Evolutionary conservation across 2,888 invertebrate genomes (phyloP).

Genomic region (Campaea margaritaria): DNA sequence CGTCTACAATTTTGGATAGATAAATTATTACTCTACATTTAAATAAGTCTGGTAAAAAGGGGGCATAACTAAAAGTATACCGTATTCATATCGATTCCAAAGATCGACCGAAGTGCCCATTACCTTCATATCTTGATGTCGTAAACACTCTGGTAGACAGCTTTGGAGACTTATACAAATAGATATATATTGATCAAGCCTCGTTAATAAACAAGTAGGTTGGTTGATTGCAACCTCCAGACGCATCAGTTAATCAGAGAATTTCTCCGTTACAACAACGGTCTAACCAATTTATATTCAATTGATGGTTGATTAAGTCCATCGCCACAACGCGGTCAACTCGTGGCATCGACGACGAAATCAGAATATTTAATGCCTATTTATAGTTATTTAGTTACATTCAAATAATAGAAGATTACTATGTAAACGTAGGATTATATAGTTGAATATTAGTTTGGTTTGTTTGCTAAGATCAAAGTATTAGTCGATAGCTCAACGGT

Average conservation of each 20-base stretch:
- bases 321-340: slow-evolving; percentile 44
- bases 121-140: too few species aligned
- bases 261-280: slow-evolving; percentile 49
- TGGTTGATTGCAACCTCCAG: slow-evolving; percentile 9
- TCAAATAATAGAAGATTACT: slow-evolving; percentile 38
- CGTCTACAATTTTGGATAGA: background rate
- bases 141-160: too few species aligned
- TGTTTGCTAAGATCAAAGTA: slow-evolving; percentile 39
- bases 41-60: too few species aligned
- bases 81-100: too few species aligned
- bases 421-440: slow-evolving; percentile 1
- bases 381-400: slow-evolving; percentile 33
- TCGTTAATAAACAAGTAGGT: slow-evolving; percentile 1
- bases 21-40: too few species aligned
- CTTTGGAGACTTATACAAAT: background rate
- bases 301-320: slow-evolving; percentile 68
- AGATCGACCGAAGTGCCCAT: too few species aligned
- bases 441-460: background rate
- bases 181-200: background rate
- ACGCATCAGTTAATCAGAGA: slow-evolving; percentile 24
- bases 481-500: slow-evolving; percentile 33
- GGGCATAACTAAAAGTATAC: too few species aligned
- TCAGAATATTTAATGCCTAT: slow-evolving; percentile 19
- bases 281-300: slow-evolving; percentile 70
- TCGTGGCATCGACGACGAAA: slow-evolving; percentile 26